Percentiles rank a stretch among this genome's conserved stretches.
Conservation (phyloP, 2,113 vertebrate genomes). For the Toxostoma redivivum region DNA sequence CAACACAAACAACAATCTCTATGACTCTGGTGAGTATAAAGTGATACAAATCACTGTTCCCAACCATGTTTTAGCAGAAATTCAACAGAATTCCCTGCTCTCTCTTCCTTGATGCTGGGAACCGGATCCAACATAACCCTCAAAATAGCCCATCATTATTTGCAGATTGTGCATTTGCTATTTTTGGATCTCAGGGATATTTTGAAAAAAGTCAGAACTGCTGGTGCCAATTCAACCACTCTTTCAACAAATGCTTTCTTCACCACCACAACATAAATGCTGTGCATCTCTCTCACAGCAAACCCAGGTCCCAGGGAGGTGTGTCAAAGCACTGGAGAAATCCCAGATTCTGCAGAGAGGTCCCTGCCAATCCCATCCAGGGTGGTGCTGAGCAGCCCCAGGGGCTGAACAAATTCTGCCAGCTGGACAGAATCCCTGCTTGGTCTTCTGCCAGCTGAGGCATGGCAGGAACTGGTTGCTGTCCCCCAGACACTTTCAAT, state of each 20-base stretch:
- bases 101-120: constrained; percentile 15
- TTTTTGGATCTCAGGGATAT: constrained; percentile 20
- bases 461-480: not conserved
- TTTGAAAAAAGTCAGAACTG: not conserved
- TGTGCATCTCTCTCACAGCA: not conserved
- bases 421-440: not conserved
- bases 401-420: not conserved
- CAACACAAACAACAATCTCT: constrained; percentile 2
- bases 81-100: not conserved
- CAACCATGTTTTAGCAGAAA: not conserved
- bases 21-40: constrained; percentile 2
- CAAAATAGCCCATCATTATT: constrained; percentile 41
- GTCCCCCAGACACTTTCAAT: not conserved
- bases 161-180: constrained; percentile 29
- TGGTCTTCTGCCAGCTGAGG: not conserved
- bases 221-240: not conserved
- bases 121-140: not conserved
- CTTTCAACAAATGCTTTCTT: not conserved
- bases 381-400: constrained; percentile 8
- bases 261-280: not conserved
- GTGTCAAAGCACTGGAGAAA: constrained; percentile 19
- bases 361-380: not conserved
- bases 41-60: constrained; percentile 7
- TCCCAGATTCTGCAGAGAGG: not conserved
- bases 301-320: not conserved